phyloP scores from a whole-genome alignment of 2,797 vertebrate species.

The Pipistrellus kuhlii region DNA sequence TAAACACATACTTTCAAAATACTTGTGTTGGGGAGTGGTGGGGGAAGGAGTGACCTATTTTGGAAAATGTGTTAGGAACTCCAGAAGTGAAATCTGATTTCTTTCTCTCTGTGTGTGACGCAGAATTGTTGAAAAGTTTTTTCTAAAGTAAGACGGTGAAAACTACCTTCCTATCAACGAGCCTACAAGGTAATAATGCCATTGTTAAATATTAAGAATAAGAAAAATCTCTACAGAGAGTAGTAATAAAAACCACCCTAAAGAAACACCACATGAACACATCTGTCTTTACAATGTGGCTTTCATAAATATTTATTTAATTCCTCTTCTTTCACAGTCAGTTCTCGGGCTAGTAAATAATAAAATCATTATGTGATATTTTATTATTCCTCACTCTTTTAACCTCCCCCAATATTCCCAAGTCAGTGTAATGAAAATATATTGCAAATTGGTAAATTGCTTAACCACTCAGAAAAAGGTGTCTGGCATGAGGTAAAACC shows the following conservation, averaged over 20 bases:
- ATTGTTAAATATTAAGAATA: conserved; percentile 43
- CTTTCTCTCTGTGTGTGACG: not conserved
- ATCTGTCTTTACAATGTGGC: conserved; percentile 22
- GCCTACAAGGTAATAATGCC: not conserved
- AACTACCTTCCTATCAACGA: not conserved
- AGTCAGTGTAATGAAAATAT: not conserved
- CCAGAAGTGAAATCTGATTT: conserved; percentile 15
- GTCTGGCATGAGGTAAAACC: not conserved
- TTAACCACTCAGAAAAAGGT: not conserved
- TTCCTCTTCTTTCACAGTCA: conserved; percentile 3
- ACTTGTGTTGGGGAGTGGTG: not conserved
- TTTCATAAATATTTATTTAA: conserved; percentile 10
- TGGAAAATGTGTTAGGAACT: not conserved
- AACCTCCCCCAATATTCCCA: not conserved
- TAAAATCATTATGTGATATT: not conserved
- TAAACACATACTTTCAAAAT: not conserved
- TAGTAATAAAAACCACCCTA: not conserved
- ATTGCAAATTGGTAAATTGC: not conserved
- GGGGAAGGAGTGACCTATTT: not conserved
- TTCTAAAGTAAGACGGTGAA: not conserved
- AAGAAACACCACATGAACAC: conserved; percentile 1
- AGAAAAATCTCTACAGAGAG: conserved; percentile 23
- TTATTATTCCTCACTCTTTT: conserved; percentile 2
- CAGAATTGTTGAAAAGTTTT: conserved; percentile 5
- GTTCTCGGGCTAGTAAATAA: conserved; percentile 29